phyloP scores from a whole-genome alignment of 2,113 vertebrate species.

The Ophthalmotilapia sp. region DNA sequence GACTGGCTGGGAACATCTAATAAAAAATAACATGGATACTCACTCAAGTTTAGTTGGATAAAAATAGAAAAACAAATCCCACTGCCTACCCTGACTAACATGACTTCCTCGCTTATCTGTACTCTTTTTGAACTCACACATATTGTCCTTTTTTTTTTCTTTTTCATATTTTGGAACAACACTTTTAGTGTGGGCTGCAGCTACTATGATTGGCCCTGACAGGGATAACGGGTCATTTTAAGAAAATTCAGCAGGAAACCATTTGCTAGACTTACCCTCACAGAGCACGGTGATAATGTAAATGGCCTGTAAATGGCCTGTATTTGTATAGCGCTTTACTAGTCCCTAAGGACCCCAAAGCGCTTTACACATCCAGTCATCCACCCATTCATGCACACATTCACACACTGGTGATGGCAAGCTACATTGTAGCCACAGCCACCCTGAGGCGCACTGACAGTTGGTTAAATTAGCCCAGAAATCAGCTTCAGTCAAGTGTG shows the following conservation, averaged over 20 bases:
- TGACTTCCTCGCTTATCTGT: not conserved
- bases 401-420: not conserved
- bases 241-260: not conserved
- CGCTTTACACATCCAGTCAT: not conserved
- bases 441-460: not conserved
- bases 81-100: not conserved
- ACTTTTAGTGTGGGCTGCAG: not conserved
- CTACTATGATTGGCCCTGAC: not conserved
- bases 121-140: not conserved
- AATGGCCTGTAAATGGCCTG: not conserved
- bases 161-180: not conserved
- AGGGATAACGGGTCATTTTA: not conserved
- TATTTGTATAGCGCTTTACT: not conserved
- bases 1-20: slow-evolving; percentile 21
- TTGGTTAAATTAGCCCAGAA: not conserved
- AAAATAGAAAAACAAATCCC: slow-evolving; percentile 12
- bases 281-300: not conserved
- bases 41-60: not conserved
- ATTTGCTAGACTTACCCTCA: not conserved
- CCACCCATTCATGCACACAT: not conserved
- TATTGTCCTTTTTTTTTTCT: not conserved
- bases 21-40: slow-evolving; percentile 11
- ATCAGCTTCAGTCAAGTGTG: not conserved
- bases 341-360: not conserved
- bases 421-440: not conserved